Percentiles rank a stretch among this genome's conserved stretches.
phyloP scores from a whole-genome alignment of 2,888 invertebrate genomes.

The Eristalis arbustorum region DNA sequence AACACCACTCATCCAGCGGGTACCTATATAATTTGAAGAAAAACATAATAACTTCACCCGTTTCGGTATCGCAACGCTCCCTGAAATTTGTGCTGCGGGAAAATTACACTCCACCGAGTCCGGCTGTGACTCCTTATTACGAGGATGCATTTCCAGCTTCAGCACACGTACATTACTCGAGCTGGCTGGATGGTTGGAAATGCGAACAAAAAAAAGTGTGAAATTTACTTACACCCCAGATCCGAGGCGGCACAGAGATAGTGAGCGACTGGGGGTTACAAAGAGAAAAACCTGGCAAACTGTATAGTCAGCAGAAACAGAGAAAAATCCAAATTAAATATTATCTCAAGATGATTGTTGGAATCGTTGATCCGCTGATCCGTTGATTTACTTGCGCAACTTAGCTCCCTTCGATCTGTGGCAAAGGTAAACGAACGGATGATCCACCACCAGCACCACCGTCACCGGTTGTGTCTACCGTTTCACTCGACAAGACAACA shows the following conservation, averaged over 20 bases:
- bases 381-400: constrained; percentile 53
- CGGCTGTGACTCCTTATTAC: constrained; percentile 42
- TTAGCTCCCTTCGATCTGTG: constrained; percentile 57
- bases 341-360: constrained; percentile 69
- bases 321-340: constrained; percentile 62
- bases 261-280: background rate
- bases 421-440: constrained; percentile 66
- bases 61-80: constrained; percentile 48
- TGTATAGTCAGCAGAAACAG: constrained; percentile 29
- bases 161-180: constrained; percentile 14
- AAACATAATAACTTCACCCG: constrained; percentile 60
- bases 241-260: background rate
- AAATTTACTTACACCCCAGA: constrained; percentile 38
- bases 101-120: constrained; percentile 64
- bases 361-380: constrained; percentile 62
- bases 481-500: background rate
- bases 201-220: constrained; percentile 57
- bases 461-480: background rate
- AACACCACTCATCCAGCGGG: background rate
- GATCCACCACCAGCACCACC: background rate
- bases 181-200: constrained; percentile 1
- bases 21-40: constrained; percentile 49
- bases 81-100: constrained; percentile 49
- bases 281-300: constrained; percentile 24
- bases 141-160: constrained; percentile 16